Evolutionary conservation across 1,140 invertebrate species (phyloP), one percentile per base, ranked within the genome.

Genomic region (Marisa cornuarietis): DNA sequence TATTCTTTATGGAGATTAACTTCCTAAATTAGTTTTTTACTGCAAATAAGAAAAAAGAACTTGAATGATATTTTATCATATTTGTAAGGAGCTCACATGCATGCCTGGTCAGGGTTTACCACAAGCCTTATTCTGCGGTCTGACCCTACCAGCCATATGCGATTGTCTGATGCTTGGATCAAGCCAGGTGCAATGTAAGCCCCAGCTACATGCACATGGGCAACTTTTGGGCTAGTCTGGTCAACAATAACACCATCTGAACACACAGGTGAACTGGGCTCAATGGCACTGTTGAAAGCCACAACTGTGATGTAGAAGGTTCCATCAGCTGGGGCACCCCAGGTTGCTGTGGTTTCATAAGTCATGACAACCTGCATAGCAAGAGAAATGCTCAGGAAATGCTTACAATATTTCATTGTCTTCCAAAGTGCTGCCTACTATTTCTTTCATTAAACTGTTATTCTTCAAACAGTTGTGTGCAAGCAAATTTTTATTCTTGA

Each of bases 221-320:
- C 31, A 0, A 86, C 54, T 4, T 31, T 20, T 52, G 83, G 79
- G 11, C 69, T 51, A 31, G 66, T 52, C 20, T 20, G 75, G 61
- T 83, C 82, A 54, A 85, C 79, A 14, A 68, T 78, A 20, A 86
- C 78, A 16, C 85, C 85, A 78, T 86, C 85, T 68, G 85, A 86
- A 78, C 85, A 86, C 51, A 86, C 85, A 18, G 85, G 80, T 5
- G 62, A 49, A 62, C 81, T 83, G 14, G 61, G 62, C 51, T 82
- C 85, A 13, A 84, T 26, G 18, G 85, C 84, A 31, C 75, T 77
- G 71, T 86, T 86, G 78, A 78, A 86, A 52, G 84, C 85, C 11
- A 83, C 82, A 16, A 86, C 83, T 63, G 83, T 85, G 13, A 82
- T 62, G 65, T 83, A 81, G 71, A 83, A 86, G 31, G 71, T 83